These are phyloP conservation scores for Gallinago undulata DNA, from an alignment of 2,113 vertebrate species.

Conservation along the genomic window DNA sequence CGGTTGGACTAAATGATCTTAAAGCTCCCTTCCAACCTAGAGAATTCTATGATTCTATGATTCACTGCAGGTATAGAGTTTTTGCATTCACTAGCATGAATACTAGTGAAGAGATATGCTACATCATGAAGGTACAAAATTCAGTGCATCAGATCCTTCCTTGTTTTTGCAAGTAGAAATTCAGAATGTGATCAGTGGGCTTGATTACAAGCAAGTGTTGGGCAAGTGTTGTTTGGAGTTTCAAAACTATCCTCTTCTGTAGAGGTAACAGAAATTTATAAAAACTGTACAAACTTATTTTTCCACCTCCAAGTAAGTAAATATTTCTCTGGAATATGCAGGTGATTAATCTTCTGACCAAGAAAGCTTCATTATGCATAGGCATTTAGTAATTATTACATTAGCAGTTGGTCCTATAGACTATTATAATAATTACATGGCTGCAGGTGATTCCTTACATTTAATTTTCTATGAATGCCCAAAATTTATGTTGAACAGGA, in stretches of 20 bases:
- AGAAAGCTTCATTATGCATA: background rate
- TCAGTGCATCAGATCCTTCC: background rate
- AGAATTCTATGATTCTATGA: no score
- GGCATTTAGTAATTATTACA: background rate
- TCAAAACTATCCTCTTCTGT: background rate
- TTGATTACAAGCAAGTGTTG: background rate
- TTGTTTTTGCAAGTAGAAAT: background rate
- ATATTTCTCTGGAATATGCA: background rate
- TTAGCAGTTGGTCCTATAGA: background rate
- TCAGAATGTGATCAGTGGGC: background rate
- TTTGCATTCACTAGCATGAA: background rate
- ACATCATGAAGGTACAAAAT: background rate
- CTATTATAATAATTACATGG: background rate
- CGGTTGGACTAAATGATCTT: no score
- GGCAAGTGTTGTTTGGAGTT: background rate
- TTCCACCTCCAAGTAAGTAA: background rate
- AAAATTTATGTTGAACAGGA: background rate
- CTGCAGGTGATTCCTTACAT: background rate
- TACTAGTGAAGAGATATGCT: background rate
- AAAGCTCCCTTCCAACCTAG: no score
- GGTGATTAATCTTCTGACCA: background rate
- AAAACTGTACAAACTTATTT: background rate
- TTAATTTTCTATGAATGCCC: background rate
- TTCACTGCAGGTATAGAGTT: background rate
- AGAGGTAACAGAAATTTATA: background rate